Conservation (phyloP, 1,140 invertebrate species). For the Onthophagus taurus region DNA sequence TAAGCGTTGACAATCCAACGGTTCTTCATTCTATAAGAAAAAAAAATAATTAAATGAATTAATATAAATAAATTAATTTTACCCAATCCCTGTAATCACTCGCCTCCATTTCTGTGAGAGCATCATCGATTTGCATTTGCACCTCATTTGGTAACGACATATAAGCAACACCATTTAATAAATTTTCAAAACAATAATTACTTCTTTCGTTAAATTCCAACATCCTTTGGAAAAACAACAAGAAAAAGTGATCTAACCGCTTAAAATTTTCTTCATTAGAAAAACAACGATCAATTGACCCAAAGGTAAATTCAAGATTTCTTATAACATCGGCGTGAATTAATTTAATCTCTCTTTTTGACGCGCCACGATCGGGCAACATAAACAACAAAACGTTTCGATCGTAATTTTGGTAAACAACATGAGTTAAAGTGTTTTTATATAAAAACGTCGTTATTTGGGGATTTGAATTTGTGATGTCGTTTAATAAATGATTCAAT, state of each 20-base stretch:
- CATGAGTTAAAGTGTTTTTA: conserved; percentile 44
- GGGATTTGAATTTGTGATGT: conserved; percentile 48
- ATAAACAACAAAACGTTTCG: conserved; percentile 47
- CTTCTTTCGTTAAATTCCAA: not conserved
- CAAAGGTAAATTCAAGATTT: conserved; percentile 43
- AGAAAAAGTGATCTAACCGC: conserved; percentile 47
- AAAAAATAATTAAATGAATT: not conserved
- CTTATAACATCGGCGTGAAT: conserved; percentile 41
- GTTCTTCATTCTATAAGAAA: conserved; percentile 59
- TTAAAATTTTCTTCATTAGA: conserved; percentile 32
- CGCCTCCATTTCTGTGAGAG: conserved; percentile 68
- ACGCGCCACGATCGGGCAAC: conserved; percentile 42
- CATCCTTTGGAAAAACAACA: conserved; percentile 42
- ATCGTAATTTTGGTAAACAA: conserved; percentile 43
- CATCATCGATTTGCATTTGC: conserved; percentile 66
- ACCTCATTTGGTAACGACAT: conserved; percentile 64
- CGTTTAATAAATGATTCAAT: conserved; percentile 54
- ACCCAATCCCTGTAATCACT: conserved; percentile 76
- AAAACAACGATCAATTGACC: conserved; percentile 44
- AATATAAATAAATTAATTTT: conserved; percentile 19
- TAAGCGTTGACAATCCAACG: conserved; percentile 63
- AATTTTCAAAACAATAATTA: conserved; percentile 31
- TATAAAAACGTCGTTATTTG: conserved; percentile 45
- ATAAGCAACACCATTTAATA: conserved; percentile 42
- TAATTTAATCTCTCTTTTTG: conserved; percentile 40